phyloP scores from a whole-genome alignment of 2,113 vertebrate species.

The Felis catus region DNA sequence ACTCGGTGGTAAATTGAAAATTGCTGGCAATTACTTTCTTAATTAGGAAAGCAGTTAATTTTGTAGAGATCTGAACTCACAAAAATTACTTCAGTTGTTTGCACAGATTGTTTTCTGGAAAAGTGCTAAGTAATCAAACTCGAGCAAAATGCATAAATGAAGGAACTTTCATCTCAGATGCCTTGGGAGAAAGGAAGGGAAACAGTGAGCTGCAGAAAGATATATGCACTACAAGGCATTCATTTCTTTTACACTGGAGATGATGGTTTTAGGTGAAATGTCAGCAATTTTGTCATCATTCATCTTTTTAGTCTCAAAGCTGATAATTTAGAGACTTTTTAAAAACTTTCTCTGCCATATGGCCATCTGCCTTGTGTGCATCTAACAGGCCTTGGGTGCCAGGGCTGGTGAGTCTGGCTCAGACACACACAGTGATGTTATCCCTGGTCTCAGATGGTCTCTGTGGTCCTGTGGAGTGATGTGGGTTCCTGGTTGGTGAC shows the following conservation, averaged over 20 bases:
- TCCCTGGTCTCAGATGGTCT: background rate
- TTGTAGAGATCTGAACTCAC: constrained; percentile 32
- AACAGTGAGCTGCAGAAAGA: background rate
- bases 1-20: constrained; percentile 32
- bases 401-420: background rate
- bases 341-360: background rate
- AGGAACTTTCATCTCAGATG: background rate
- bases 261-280: constrained; percentile 11
- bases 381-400: background rate
- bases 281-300: constrained; percentile 32
- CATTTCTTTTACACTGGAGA: background rate
- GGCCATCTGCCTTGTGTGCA: background rate
- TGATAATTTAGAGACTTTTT: background rate
- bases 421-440: background rate
- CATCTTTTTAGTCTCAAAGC: constrained; percentile 16
- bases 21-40: background rate
- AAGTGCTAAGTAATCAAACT: constrained; percentile 22
- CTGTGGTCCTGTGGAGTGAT: background rate
- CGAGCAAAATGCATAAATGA: background rate
- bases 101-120: constrained; percentile 12
- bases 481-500: background rate
- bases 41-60: constrained; percentile 27
- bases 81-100: constrained; percentile 29
- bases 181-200: background rate
- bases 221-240: background rate